Evolutionary conservation across 2,888 invertebrate genomes (phyloP), one percentile per base, ranked within the genome.

Genomic region (Heliconius erato): DNA sequence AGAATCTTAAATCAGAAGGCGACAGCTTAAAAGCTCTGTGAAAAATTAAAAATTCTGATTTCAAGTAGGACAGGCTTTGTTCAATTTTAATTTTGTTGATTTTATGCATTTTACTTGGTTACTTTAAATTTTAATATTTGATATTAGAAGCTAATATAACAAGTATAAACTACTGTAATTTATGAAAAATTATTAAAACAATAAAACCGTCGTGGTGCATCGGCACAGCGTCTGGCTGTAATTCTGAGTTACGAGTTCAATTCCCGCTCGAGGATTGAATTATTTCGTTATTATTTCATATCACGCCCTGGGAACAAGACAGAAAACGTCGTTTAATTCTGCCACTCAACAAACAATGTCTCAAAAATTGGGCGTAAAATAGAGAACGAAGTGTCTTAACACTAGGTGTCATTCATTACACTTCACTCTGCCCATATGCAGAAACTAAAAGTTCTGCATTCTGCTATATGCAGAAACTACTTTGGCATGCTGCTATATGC

Each of bases 21-120:
- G 59, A 63, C 76, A 26, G 63, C 63, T 76, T 76, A 35, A 76
- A 76, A 40, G 76, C 35, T 59, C 23, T 40, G 76, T 63, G 63
- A 76, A 63, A 63, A 40, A 40, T 76, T 76, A 63, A n/a, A 76
- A 76, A 76, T 76, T 76, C 63, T 76, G 35, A 76, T 76, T 26
- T 76, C n/a, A n/a, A 76, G 63, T 63, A 32, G 59, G 35, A 63
- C n/a, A 63, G 23, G 32, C 54, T 59, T 59, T 54, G 32, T 35
- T 63, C 2, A 63, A 76, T 63, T 74, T 72, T 35, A 26, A 76
- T 35, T 35, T 40, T 35, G 63, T 35, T 26, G 35, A 26, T 63
- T 59, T 63, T 35, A 28, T 72, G 7, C 23, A 49, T 49, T 72
- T 49, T 72, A 2, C 23, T 72, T n/a, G 72, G 2, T 44, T 44